These are phyloP conservation scores for Falco punctatus DNA, from an alignment of 2,113 vertebrate genomes.

Conservation along the genomic window DNA sequence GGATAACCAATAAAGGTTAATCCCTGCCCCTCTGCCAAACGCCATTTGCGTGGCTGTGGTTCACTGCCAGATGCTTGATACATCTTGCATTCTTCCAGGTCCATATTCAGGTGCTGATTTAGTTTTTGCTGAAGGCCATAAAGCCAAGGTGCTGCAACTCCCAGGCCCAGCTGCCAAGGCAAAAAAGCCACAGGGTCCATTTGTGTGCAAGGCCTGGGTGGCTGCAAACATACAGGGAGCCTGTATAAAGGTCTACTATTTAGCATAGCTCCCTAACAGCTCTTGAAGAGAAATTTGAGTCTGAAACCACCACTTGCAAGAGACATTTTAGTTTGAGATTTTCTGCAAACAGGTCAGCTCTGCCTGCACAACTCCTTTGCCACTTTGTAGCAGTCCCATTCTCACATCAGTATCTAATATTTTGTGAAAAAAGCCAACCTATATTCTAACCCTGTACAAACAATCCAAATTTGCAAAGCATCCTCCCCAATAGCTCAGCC, in stretches of 20 bases:
- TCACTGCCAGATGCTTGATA: not conserved
- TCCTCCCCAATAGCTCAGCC: not conserved
- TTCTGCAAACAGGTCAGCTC: not conserved
- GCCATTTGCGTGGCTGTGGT: not conserved
- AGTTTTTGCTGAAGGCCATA: not conserved
- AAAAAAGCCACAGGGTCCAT: not conserved
- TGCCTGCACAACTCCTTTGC: not conserved
- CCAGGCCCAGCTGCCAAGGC: not conserved
- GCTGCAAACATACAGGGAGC: not conserved
- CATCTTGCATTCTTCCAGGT: not conserved
- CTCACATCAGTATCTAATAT: not conserved
- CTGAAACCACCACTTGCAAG: not conserved
- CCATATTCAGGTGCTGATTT: not conserved
- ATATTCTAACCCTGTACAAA: not conserved
- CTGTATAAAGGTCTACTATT: not conserved
- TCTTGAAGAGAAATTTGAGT: not conserved
- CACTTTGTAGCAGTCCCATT: not conserved
- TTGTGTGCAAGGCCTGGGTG: not conserved
- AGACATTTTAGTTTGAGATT: not conserved
- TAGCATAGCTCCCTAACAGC: not conserved
- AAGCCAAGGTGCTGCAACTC: not conserved
- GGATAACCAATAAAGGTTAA: not conserved
- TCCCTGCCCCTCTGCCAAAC: not conserved
- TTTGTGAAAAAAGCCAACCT: not conserved
- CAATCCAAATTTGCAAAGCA: not conserved